Percentiles rank a stretch among this genome's conserved stretches.
phyloP scores from a whole-genome alignment of 1,140 invertebrate genomes.

The Reticulitermes speratus region DNA sequence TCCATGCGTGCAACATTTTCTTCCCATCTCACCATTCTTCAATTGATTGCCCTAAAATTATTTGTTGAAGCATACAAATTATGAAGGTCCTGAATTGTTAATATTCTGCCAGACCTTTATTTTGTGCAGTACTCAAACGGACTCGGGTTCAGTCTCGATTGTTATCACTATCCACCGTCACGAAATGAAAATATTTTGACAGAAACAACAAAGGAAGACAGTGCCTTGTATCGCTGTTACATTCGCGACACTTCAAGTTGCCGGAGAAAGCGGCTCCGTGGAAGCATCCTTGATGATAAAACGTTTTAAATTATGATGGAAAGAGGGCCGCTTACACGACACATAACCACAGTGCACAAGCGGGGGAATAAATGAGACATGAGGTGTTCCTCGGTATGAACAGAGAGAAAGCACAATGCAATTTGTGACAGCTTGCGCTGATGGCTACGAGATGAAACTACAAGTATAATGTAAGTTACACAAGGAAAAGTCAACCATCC shows the following conservation, averaged over 20 bases:
- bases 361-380: slow-evolving; percentile 14
- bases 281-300: slow-evolving; percentile 24
- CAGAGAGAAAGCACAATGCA: slow-evolving; percentile 1
- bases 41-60: no score
- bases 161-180: no score
- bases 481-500: slow-evolving; percentile 13
- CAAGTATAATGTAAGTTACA: slow-evolving; percentile 2
- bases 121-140: no score
- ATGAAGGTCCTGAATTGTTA: no score
- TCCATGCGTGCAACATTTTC: no score
- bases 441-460: slow-evolving; percentile 10
- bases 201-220: no score
- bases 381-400: slow-evolving; percentile 14
- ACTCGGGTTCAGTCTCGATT: no score
- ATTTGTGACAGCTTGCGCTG: slow-evolving; percentile 28
- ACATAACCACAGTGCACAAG: slow-evolving; percentile 8
- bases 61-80: no score
- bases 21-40: no score
- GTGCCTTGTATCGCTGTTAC: neutral
- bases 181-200: no score
- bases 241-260: neutral
- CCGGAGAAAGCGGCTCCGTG: neutral
- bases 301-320: slow-evolving; percentile 29
- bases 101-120: no score
- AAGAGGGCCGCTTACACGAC: slow-evolving; percentile 20